Conservation (phyloP, 2,797 vertebrate species). For the Adrianichthys oophorus region DNA sequence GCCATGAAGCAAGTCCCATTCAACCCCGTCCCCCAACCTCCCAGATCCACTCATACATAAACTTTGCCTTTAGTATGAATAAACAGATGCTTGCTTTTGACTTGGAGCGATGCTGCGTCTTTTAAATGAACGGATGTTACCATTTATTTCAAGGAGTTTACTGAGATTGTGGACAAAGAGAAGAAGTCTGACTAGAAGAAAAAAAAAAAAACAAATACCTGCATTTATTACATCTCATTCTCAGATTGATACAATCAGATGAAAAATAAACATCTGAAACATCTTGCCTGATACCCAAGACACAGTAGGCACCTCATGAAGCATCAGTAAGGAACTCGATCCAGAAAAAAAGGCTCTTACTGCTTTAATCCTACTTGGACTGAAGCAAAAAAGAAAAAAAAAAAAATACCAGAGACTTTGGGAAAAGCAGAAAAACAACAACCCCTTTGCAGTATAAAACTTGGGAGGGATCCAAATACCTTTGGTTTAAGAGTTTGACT, state of each 20-base stretch:
- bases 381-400: background rate
- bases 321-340: slow-evolving; percentile 22
- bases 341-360: slow-evolving; percentile 13
- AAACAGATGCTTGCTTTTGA: slow-evolving; percentile 23
- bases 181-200: slow-evolving; percentile 44
- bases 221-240: slow-evolving; percentile 26
- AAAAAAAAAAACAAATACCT: slow-evolving; percentile 30
- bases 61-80: background rate
- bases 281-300: slow-evolving; percentile 32
- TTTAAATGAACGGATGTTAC: slow-evolving; percentile 59
- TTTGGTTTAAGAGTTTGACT: slow-evolving; percentile 23
- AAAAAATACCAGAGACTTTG: slow-evolving; percentile 36
- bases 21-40: background rate
- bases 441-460: background rate
- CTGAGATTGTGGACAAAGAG: slow-evolving; percentile 56
- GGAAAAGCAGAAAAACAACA: slow-evolving; percentile 37
- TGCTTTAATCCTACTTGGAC: slow-evolving; percentile 2
- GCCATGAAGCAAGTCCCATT: slow-evolving; percentile 30
- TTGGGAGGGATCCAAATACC: slow-evolving; percentile 1
- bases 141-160: slow-evolving; percentile 65
- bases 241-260: slow-evolving; percentile 16
- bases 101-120: slow-evolving; percentile 38
- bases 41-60: background rate
- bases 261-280: slow-evolving; percentile 27
- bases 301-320: slow-evolving; percentile 12